phyloP scores from a whole-genome alignment of 2,797 vertebrate species.

The Acestrorhynchus altus region DNA sequence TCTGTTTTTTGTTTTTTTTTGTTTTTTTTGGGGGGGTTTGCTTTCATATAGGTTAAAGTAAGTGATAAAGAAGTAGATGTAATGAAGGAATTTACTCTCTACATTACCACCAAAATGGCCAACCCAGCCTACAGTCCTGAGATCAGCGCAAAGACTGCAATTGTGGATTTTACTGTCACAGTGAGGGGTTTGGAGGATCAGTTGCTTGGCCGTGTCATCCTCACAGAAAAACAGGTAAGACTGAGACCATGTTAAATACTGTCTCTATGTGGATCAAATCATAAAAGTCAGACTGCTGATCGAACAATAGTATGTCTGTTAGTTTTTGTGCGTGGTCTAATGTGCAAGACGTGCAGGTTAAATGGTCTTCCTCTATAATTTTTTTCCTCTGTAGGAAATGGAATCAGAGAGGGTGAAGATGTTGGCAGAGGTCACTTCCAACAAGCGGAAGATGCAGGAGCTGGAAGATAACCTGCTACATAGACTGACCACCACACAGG shows the following conservation, averaged over 20 bases:
- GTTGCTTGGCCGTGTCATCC: conserved; percentile 85
- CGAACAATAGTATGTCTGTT: background rate
- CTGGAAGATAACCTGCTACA: conserved; percentile 87
- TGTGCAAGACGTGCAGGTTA: background rate
- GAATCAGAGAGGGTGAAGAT: conserved; percentile 85
- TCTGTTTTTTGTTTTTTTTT: background rate
- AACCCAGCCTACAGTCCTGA: conserved; percentile 87
- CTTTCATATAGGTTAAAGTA: conserved; percentile 84
- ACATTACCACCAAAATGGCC: conserved; percentile 86
- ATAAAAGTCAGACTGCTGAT: background rate
- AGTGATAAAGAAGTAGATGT: conserved; percentile 88
- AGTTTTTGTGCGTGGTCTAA: background rate
- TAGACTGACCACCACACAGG: conserved; percentile 83
- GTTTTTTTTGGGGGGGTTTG: too few relatives aligned
- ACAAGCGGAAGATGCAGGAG: conserved; percentile 87
- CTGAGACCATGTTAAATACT: conserved; percentile 21
- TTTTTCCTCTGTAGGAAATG: conserved; percentile 75
- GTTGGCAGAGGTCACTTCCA: conserved; percentile 83
- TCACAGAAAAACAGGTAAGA: conserved; percentile 83
- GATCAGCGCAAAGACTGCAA: conserved; percentile 82
- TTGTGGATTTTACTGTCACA: conserved; percentile 88
- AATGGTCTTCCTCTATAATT: too few relatives aligned
- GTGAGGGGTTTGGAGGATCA: conserved; percentile 85
- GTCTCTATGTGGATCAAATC: background rate
- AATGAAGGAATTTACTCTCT: conserved; percentile 80